Evolutionary conservation across 2,113 vertebrate species (phyloP).

Genomic region (Apus apus): DNA sequence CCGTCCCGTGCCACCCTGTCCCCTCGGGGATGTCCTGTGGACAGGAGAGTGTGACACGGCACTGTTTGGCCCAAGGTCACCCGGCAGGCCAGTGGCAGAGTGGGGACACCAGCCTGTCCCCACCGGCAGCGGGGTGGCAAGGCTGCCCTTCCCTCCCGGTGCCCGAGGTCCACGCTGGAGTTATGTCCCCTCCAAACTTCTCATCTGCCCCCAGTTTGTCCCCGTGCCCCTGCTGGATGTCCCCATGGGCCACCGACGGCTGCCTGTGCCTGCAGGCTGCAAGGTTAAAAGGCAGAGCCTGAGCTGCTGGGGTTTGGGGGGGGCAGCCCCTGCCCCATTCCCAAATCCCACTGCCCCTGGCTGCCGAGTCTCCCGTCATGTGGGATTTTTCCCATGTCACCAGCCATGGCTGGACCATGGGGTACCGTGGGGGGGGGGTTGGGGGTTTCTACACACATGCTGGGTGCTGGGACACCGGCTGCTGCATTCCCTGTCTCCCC

Average conservation of each 20-base stretch:
- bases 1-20: neutral
- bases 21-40: neutral
- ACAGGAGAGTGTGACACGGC: neutral
- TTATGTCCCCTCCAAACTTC: neutral
- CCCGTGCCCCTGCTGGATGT: neutral
- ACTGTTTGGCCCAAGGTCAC: slow-evolving; percentile 43
- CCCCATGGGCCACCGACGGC: neutral
- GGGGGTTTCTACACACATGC: neutral
- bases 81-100: neutral
- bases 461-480: neutral
- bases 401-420: neutral
- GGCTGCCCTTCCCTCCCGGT: neutral
- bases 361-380: neutral
- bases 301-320: neutral
- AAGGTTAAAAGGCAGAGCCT: neutral
- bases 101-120: neutral
- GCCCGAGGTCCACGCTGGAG: fast-evolving
- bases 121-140: fast-evolving
- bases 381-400: neutral
- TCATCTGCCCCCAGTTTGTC: neutral
- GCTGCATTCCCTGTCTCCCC: fast-evolving
- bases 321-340: neutral
- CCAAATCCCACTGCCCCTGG: neutral
- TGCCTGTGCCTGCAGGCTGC: neutral
- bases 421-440: neutral